A percentile compares a stretch with the other conserved stretches of the same genome.
phyloP scores from a whole-genome alignment of 2,888 invertebrate genomes.

The Syrista parreyssii region DNA sequence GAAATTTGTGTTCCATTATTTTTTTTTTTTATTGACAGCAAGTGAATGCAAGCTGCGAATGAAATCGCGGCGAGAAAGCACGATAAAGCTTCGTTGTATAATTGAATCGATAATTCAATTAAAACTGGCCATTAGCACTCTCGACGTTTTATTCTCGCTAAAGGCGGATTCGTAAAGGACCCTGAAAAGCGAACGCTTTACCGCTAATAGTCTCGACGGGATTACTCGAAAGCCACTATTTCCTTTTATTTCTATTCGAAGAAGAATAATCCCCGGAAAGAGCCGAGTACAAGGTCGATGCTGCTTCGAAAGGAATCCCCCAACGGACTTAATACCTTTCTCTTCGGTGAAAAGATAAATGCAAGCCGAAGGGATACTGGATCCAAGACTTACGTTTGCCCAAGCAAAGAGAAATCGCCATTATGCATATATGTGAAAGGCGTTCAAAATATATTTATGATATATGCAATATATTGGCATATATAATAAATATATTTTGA shows the following conservation, averaged over 20 bases:
- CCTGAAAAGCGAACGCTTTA: background rate
- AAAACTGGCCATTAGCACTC: background rate
- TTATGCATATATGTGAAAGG: too few relatives aligned
- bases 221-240: background rate
- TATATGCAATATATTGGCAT: too few relatives aligned
- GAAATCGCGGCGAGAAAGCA: background rate
- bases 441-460: too few relatives aligned
- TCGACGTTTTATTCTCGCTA: background rate
- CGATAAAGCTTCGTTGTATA: background rate
- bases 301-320: background rate
- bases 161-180: background rate
- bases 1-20: background rate
- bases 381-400: background rate
- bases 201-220: background rate
- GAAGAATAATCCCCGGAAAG: background rate
- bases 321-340: background rate
- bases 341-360: background rate
- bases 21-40: background rate
- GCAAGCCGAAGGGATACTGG: background rate
- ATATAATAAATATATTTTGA: too few relatives aligned
- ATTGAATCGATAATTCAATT: background rate
- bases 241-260: background rate
- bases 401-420: background rate
- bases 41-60: background rate
- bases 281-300: background rate